These are phyloP conservation scores for Struthidea cinerea DNA, from an alignment of 2,113 vertebrate genomes.

Conservation along the genomic window DNA sequence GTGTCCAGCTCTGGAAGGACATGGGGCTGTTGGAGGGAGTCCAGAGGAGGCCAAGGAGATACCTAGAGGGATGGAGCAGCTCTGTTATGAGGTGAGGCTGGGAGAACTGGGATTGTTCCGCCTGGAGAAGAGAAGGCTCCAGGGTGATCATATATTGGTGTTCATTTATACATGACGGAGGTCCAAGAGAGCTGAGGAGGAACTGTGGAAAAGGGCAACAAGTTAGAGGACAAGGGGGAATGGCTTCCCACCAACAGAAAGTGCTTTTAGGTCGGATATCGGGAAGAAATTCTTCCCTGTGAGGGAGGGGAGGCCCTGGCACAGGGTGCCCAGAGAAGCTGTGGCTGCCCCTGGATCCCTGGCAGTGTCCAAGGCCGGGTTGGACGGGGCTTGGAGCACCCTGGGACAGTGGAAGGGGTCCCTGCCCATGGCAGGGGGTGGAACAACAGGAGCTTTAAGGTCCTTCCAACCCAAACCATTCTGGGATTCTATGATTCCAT, in stretches of 20 bases:
- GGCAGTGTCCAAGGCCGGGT: not conserved
- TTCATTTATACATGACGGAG: not conserved
- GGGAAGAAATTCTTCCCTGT: not conserved
- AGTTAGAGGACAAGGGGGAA: not conserved
- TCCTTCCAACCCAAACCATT: not conserved
- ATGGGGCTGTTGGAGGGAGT: not conserved
- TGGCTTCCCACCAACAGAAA: not conserved
- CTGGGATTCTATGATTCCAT: not conserved
- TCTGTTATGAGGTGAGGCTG: not conserved
- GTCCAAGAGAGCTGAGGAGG: not conserved
- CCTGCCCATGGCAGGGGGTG: not conserved
- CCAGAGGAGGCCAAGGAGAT: not conserved
- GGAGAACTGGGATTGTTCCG: not conserved
- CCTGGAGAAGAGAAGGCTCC: not conserved
- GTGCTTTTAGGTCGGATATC: not conserved
- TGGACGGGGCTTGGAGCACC: fast-evolving
- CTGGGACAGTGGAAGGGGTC: fast-evolving
- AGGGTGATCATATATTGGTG: not conserved
- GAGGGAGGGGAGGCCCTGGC: not conserved
- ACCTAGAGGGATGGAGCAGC: not conserved
- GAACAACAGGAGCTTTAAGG: not conserved
- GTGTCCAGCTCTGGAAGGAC: not conserved
- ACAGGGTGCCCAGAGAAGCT: not conserved
- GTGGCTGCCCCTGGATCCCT: not conserved
- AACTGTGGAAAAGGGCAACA: not conserved